Base-by-base conservation (phyloP, 1,140 invertebrate genomes). In the Apis laboriosa region DNA sequence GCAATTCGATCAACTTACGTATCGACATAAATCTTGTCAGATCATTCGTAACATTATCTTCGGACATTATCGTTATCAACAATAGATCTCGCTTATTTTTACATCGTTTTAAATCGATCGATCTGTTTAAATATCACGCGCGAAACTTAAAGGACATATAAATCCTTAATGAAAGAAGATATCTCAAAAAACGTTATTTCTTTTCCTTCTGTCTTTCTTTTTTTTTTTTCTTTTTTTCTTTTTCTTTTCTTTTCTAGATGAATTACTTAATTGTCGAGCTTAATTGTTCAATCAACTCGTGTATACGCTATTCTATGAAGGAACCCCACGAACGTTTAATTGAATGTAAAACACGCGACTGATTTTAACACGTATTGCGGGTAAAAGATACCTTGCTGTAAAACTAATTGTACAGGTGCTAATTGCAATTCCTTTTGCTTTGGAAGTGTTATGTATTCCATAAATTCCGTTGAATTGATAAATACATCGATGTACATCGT, bases 391-490 rank as follows among this genome's bases (percentile, higher is more conserved):
- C 24, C 74, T n/a, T n/a, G 28, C 49, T 56, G 43, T 60, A 24
- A 73, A 56, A 73, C 64, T 79, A 77, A 82, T 76, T 68, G 43
- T 21, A 68, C 55, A 53, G 24, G 21, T 21, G 60, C 49, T 64
- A 60, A 56, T 84, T 72, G 58, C 78, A 81, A 88, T 85, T 87
- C 72, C 70, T 85, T 85, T 58, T 56, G 67, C 1, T 51, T 24
- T 73, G 61, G 70, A 80, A 84, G 61, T 56, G 13, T 79, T 61
- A 15, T 12, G 17, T 11, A n/a, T 79, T 53, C 55, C 66, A 60
- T 84, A 84, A 84, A 84, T 84, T 84, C 77, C 77, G 21, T 84
- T 68, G 24, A 12, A 67, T 79, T 43, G 61, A 56, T 77, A 49
- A 34, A 53, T 43, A 66, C 1, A 24, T 53, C 49, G 60, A 24